Conservation (phyloP, 2,888 invertebrate species). For the Eupelmus urozonus region DNA sequence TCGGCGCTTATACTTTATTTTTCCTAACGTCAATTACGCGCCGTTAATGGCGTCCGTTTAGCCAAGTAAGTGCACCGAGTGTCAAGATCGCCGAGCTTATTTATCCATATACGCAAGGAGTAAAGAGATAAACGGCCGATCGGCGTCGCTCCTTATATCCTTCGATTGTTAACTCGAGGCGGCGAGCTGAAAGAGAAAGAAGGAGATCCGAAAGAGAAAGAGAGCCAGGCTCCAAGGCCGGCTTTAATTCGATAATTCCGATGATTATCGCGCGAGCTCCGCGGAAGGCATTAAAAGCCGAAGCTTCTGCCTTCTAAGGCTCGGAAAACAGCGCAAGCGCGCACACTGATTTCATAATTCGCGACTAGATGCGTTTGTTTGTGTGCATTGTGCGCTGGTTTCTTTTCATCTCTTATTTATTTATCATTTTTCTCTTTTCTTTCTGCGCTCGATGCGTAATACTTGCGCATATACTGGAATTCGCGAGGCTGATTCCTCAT, state of each 20-base stretch:
- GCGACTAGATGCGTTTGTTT: not conserved
- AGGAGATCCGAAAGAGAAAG: no score
- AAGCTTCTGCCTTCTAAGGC: conserved; percentile 32
- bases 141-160: no score
- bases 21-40: conserved; percentile 7
- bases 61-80: conserved; percentile 19
- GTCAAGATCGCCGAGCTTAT: conserved; percentile 17
- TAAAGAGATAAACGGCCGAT: no score
- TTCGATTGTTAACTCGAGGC: no score
- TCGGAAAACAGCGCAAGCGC: conserved; percentile 28
- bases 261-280: conserved; percentile 45
- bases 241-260: conserved; percentile 55
- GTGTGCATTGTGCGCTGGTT: not conserved
- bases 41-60: conserved; percentile 34
- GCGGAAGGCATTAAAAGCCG: not conserved
- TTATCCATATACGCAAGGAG: not conserved
- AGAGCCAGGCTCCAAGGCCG: conserved; percentile 27
- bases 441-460: not conserved
- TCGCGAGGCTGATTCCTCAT: no score
- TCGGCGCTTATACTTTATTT: not conserved
- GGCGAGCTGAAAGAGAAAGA: no score
- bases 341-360: conserved; percentile 33
- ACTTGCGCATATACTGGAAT: no score
- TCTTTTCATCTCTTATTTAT: not conserved
- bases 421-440: not conserved